Conservation (phyloP, 2,797 vertebrate genomes). For the Myiothlypis chrysogaster region DNA sequence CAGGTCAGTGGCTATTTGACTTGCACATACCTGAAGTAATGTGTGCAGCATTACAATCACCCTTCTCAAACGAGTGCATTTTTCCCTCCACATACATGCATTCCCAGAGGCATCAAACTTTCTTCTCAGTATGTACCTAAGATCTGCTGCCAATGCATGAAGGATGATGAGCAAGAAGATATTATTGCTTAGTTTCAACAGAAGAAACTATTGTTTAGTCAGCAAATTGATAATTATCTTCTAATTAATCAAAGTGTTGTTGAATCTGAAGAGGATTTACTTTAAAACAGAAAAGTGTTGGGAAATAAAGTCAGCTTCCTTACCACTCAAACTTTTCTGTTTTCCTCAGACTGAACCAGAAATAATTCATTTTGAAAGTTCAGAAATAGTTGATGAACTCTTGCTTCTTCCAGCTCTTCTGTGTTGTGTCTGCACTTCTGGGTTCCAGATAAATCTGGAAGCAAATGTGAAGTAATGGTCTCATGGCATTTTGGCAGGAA, state of each 20-base stretch:
- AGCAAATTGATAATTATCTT: background rate
- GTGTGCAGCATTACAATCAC: background rate
- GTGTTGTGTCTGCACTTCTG: conserved; percentile 38
- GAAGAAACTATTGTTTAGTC: conserved; percentile 28
- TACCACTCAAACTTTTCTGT: background rate
- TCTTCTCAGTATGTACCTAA: background rate
- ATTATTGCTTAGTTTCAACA: conserved; percentile 8
- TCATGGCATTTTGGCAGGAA: conserved; percentile 50
- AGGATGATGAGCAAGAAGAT: background rate
- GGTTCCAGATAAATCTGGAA: conserved; percentile 61
- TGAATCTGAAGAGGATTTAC: conserved; percentile 25
- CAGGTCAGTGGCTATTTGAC: conserved; percentile 40
- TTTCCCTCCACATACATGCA: background rate
- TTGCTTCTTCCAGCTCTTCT: conserved; percentile 44
- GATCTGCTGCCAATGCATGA: background rate
- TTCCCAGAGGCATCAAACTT: background rate
- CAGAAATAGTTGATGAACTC: conserved; percentile 44
- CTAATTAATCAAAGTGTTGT: conserved; percentile 22
- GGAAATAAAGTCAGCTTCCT: conserved; percentile 28
- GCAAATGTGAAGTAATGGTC: conserved; percentile 45
- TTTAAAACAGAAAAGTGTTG: conserved; percentile 39
- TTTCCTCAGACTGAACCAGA: conserved; percentile 36
- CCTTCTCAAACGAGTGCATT: background rate
- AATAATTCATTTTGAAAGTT: conserved; percentile 36
- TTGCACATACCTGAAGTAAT: conserved; percentile 48